Evolutionary conservation across 2,113 vertebrate genomes (phyloP).

Genomic region (Azemiops feae): DNA sequence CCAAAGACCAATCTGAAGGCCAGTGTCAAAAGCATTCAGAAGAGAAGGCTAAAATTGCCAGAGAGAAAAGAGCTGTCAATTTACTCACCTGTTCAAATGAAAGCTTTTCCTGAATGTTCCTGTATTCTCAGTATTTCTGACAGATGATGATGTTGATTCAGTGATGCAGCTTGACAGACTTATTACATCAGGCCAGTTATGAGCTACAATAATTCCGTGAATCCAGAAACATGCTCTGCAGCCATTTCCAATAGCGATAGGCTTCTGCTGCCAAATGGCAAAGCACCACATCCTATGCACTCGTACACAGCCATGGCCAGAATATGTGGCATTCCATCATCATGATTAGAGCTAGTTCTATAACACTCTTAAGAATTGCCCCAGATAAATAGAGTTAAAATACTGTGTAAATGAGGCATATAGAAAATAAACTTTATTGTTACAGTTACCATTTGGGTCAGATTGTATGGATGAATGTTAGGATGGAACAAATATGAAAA

Average conservation of each 20-base stretch:
- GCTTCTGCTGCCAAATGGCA: neutral
- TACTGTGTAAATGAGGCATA: neutral
- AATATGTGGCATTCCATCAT: neutral
- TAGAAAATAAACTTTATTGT: neutral
- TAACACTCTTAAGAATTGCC: neutral
- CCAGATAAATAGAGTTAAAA: neutral
- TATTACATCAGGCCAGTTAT: neutral
- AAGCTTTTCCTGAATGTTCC: neutral
- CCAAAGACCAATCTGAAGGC: neutral
- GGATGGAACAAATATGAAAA: neutral
- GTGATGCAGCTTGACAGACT: neutral
- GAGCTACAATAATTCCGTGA: neutral
- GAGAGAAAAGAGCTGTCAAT: neutral
- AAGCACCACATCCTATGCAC: neutral
- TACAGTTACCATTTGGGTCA: neutral
- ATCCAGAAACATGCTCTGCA: neutral
- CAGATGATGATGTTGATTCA: neutral
- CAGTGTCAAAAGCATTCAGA: neutral
- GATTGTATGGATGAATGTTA: neutral
- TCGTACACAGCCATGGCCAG: neutral
- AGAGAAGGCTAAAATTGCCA: neutral
- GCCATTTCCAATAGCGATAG: neutral
- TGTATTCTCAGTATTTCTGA: neutral
- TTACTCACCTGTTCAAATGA: neutral
- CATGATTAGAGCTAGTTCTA: neutral